phyloP scores from a whole-genome alignment of 2,113 vertebrate species.

The Oreocharis arfaki region DNA sequence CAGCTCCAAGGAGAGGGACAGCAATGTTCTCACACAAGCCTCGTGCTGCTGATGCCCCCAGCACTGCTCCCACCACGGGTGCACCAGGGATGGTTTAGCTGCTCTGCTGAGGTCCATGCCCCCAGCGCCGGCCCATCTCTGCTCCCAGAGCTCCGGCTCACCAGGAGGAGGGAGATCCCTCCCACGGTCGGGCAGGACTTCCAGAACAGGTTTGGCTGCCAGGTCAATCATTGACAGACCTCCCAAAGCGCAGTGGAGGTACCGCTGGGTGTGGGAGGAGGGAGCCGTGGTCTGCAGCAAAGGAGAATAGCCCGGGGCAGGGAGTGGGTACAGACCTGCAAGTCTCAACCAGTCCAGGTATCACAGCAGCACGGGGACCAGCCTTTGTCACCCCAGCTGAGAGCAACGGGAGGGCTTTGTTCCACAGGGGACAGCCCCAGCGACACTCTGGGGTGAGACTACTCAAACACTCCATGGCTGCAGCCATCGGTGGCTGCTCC shows the following conservation, averaged over 20 bases:
- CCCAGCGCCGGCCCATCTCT: not conserved
- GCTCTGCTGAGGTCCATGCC: not conserved
- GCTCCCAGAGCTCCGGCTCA: not conserved
- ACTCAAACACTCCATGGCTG: not conserved
- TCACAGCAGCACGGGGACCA: rapidly evolving
- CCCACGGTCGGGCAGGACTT: not conserved
- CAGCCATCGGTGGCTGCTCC: not conserved
- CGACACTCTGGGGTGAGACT: not conserved
- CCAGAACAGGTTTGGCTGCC: conserved; percentile 45
- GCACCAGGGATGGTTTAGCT: not conserved
- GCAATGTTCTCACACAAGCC: not conserved
- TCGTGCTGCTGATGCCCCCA: not conserved
- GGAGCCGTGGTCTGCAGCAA: not conserved
- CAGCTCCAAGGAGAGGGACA: not conserved
- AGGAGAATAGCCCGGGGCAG: not conserved
- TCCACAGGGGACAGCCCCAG: not conserved
- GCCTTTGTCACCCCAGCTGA: not conserved
- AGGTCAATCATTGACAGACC: conserved; percentile 35
- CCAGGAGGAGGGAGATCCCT: not conserved
- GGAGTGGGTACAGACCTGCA: not conserved
- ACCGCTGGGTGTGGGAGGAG: not conserved
- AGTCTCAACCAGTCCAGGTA: not conserved
- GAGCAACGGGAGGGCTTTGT: not conserved
- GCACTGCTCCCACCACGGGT: not conserved
- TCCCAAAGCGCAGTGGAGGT: not conserved